Evolutionary conservation across 1,140 invertebrate genomes (phyloP).

Genomic region (Macrostomum lignano): DNA sequence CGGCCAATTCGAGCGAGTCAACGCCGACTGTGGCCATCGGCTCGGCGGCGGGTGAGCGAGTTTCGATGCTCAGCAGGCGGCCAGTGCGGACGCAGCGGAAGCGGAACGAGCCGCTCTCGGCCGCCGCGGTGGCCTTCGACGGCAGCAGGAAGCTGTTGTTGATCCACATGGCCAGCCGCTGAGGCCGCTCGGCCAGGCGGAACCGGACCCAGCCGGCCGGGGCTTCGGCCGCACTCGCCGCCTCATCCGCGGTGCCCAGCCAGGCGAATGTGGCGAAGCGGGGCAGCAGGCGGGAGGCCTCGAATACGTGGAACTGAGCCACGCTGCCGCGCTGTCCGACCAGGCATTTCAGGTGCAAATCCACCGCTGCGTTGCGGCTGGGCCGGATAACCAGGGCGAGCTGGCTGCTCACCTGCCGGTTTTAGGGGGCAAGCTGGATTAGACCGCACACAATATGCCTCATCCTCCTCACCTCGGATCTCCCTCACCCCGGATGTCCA

Average conservation of each 20-base stretch:
- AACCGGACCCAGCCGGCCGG: too few species aligned
- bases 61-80: constrained; percentile 14
- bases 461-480: too few species aligned
- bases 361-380: constrained; percentile 43
- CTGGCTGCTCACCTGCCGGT: constrained; percentile 9
- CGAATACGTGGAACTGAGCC: constrained; percentile 54
- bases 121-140: too few species aligned
- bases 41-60: too few species aligned
- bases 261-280: constrained; percentile 58
- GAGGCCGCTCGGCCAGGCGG: too few species aligned
- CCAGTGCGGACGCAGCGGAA: too few species aligned
- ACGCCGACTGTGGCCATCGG: too few species aligned
- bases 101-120: too few species aligned
- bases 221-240: too few species aligned
- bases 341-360: constrained; percentile 52
- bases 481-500: too few species aligned
- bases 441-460: too few species aligned
- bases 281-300: constrained; percentile 54
- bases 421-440: constrained; percentile 14
- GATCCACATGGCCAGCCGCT: constrained; percentile 59
- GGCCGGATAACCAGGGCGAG: constrained; percentile 35
- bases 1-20: constrained; percentile 44
- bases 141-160: constrained; percentile 56
- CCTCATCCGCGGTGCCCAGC: constrained; percentile 8
- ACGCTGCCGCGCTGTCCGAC: constrained; percentile 34